Evolutionary conservation across 2,113 vertebrate genomes (phyloP).

Genomic region (Grus americana): DNA sequence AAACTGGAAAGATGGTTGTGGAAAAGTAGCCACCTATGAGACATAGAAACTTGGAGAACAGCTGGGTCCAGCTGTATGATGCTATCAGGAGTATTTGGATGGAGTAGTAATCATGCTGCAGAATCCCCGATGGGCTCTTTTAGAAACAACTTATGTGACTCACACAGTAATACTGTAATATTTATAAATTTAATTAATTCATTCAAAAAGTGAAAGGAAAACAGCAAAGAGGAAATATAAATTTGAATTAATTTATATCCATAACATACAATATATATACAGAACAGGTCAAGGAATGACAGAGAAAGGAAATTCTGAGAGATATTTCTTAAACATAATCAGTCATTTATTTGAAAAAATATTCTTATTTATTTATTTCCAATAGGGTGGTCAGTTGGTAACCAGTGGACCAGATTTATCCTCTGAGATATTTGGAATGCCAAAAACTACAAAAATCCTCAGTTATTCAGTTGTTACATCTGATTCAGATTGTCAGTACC

Average conservation of each 20-base stretch:
- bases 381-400: background rate
- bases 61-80: background rate
- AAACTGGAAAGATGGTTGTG: background rate
- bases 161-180: background rate
- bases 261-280: background rate
- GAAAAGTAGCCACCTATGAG: background rate
- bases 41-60: background rate
- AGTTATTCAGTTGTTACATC: background rate
- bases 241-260: background rate
- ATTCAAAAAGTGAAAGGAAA: background rate
- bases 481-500: background rate
- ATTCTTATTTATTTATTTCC: background rate
- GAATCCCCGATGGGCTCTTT: rapidly evolving
- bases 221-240: background rate
- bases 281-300: background rate
- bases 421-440: background rate
- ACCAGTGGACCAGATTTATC: background rate
- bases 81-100: background rate
- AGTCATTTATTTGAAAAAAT: background rate
- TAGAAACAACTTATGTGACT: background rate
- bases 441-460: background rate
- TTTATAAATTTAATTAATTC: background rate
- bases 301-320: background rate
- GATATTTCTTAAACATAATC: background rate
- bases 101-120: background rate